phyloP scores from a whole-genome alignment of 2,888 invertebrate species.

The Zeuzera pyrina region DNA sequence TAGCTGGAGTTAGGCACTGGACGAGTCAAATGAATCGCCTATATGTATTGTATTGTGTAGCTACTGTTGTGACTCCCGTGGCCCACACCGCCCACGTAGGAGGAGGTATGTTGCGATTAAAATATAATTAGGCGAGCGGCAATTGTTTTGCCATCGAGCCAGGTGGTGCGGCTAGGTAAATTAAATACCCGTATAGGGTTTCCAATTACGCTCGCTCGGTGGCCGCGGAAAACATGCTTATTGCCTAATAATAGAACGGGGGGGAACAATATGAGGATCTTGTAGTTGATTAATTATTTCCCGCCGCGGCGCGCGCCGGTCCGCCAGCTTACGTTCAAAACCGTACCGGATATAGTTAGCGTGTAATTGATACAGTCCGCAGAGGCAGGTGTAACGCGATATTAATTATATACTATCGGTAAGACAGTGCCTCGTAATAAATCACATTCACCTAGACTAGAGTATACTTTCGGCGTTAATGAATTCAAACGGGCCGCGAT shows the following conservation, averaged over 20 bases:
- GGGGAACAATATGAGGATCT: slow-evolving; percentile 44
- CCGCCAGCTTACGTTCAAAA: slow-evolving; percentile 33
- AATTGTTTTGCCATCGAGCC: slow-evolving; percentile 70
- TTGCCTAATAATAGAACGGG: slow-evolving; percentile 60
- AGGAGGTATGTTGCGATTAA: slow-evolving; percentile 62
- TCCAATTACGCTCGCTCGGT: slow-evolving; percentile 53
- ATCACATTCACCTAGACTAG: slow-evolving; percentile 47
- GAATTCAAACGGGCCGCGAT: slow-evolving; percentile 67
- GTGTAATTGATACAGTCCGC: slow-evolving; percentile 31
- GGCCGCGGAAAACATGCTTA: slow-evolving; percentile 53
- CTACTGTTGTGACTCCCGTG: slow-evolving; percentile 27
- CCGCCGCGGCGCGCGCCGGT: slow-evolving; percentile 16
- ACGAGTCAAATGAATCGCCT: slow-evolving; percentile 51
- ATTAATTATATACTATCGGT: slow-evolving; percentile 58
- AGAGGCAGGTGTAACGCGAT: slow-evolving; percentile 46
- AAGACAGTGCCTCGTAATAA: slow-evolving; percentile 54
- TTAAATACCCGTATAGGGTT: slow-evolving; percentile 66
- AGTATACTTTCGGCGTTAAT: slow-evolving; percentile 57
- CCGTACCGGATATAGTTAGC: slow-evolving; percentile 28
- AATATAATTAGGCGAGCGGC: slow-evolving; percentile 70
- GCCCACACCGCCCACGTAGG: slow-evolving; percentile 22
- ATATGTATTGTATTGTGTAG: slow-evolving; percentile 60
- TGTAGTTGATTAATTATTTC: slow-evolving; percentile 52
- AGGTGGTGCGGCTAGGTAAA: slow-evolving; percentile 64
- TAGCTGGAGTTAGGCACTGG: slow-evolving; percentile 38